phyloP scores from a whole-genome alignment of 2,888 invertebrate genomes.

The Drosophila mimetica region DNA sequence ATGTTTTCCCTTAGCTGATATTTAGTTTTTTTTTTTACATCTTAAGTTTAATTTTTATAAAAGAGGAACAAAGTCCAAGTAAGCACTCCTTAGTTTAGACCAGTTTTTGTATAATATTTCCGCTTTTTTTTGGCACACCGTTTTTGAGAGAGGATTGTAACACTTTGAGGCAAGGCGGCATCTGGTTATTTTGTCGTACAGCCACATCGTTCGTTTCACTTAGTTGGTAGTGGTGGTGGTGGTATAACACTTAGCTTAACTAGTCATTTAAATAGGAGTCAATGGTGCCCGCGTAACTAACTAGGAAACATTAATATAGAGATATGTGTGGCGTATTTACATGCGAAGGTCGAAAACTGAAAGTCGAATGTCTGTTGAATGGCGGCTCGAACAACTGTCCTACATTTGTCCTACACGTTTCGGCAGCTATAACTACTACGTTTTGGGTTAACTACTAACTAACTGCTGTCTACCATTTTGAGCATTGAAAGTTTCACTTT shows the following conservation, averaged over 20 bases:
- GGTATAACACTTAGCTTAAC: slow-evolving; percentile 23
- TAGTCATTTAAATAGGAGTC: slow-evolving; percentile 15
- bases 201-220: slow-evolving; percentile 20
- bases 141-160: slow-evolving; percentile 17
- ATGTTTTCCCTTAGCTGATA: slow-evolving; percentile 3
- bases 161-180: slow-evolving; percentile 38
- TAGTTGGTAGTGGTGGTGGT: neutral
- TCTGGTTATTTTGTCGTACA: slow-evolving; percentile 19
- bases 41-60: neutral
- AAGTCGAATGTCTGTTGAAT: slow-evolving; percentile 24
- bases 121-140: slow-evolving; percentile 26
- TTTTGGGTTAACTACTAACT: slow-evolving; percentile 1
- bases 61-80: neutral
- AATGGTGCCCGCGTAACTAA: slow-evolving; percentile 1
- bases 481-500: slow-evolving; percentile 79
- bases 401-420: slow-evolving; percentile 3
- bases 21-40: neutral
- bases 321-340: slow-evolving; percentile 37
- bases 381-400: slow-evolving; percentile 10
- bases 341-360: slow-evolving; percentile 30
- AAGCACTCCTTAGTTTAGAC: neutral
- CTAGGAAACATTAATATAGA: slow-evolving; percentile 11
- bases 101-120: neutral
- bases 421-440: neutral
- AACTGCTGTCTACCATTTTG: slow-evolving; percentile 49